Percentiles rank a stretch among this genome's conserved stretches.
Conservation (phyloP, 2,113 vertebrate genomes). For the Nothoprocta perdicaria region DNA sequence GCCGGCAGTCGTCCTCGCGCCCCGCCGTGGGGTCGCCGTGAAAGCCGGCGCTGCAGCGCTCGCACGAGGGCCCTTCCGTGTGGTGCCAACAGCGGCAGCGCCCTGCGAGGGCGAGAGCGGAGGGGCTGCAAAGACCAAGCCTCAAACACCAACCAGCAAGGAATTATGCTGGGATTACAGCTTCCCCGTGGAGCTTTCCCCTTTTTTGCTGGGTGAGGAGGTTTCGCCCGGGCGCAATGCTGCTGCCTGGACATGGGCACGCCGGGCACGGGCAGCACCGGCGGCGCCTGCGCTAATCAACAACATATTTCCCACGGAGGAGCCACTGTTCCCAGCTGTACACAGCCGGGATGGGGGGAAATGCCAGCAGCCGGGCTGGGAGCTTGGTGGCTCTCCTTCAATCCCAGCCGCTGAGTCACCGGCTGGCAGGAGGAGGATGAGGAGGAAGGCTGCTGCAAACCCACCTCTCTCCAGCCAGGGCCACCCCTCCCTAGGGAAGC, state of each 20-base stretch:
- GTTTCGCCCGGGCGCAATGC: background rate
- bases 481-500: background rate
- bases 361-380: background rate
- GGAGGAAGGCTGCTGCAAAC: background rate
- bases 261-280: background rate
- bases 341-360: background rate
- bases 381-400: background rate
- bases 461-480: background rate
- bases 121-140: background rate
- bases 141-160: background rate
- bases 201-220: background rate
- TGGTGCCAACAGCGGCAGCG: constrained; percentile 86
- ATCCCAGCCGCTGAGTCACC: constrained; percentile 43
- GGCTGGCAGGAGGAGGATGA: background rate
- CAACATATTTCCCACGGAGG: constrained; percentile 16
- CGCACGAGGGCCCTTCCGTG: constrained; percentile 86
- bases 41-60: constrained; percentile 87
- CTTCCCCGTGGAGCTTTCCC: background rate
- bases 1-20: constrained; percentile 79
- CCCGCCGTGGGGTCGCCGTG: constrained; percentile 87
- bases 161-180: fast-evolving
- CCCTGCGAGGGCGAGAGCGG: constrained; percentile 72
- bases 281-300: constrained; percentile 26
- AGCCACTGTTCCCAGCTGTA: background rate
- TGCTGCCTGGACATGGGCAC: background rate